These are phyloP conservation scores for Halichoerus grypus DNA, from an alignment of 2,113 vertebrate species.

Conservation along the genomic window DNA sequence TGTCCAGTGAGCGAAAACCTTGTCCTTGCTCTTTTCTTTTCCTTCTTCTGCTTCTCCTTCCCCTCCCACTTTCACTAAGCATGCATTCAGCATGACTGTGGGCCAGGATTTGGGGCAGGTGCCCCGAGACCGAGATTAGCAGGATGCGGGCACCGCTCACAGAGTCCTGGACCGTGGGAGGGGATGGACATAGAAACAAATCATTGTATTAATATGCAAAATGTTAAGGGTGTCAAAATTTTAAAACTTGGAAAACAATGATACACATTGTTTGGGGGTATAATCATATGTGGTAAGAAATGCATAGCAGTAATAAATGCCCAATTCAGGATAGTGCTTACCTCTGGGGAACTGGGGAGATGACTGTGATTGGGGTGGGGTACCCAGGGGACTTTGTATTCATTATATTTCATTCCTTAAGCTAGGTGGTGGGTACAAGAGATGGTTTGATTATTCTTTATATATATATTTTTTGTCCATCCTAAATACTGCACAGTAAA, in stretches of 20 bases:
- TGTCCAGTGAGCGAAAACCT: neutral
- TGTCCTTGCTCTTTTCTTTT: neutral
- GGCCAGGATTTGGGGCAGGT: neutral
- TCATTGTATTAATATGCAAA: neutral
- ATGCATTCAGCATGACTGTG: neutral
- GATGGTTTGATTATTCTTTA: neutral
- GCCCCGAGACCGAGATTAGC: neutral
- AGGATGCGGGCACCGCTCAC: neutral
- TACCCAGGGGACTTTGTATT: neutral
- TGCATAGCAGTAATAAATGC: neutral
- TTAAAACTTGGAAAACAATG: neutral
- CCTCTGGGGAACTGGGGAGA: neutral
- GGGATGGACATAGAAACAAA: neutral
- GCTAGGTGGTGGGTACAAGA: neutral
- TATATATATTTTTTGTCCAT: neutral
- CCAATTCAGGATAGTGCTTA: neutral
- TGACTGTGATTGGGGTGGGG: accelerated
- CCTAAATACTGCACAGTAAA: neutral
- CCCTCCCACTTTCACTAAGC: neutral
- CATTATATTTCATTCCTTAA: neutral
- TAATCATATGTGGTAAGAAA: neutral
- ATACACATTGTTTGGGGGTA: accelerated
- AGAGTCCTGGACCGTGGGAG: neutral
- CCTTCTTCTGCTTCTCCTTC: neutral
- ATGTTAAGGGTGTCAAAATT: neutral